Conservation (phyloP, 92 coral and sea anemone species). For the Parazoanthus swiftii region DNA sequence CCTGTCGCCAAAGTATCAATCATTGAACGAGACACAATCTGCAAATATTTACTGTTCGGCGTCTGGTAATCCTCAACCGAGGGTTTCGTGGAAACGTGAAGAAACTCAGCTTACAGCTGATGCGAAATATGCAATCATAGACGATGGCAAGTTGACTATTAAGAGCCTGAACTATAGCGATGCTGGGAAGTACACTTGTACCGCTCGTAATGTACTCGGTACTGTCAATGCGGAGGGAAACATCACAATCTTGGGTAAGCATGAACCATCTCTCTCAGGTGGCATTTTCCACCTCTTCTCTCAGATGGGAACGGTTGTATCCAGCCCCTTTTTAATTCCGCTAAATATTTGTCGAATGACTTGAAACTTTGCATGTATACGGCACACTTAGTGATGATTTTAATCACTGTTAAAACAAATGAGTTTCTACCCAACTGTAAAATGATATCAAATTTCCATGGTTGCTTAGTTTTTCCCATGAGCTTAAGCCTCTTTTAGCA, state of each 20-base stretch:
- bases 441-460: too few relatives aligned
- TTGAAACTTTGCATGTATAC: too few relatives aligned
- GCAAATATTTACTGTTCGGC: slow-evolving; percentile 36
- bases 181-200: slow-evolving; percentile 38
- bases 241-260: slow-evolving; percentile 24
- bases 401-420: too few relatives aligned
- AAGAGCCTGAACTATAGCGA: slow-evolving; percentile 28
- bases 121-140: neutral
- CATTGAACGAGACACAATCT: slow-evolving; percentile 14
- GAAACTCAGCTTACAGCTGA: neutral
- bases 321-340: too few relatives aligned
- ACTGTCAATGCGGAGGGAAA: neutral
- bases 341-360: too few relatives aligned
- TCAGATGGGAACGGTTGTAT: too few relatives aligned
- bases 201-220: slow-evolving; percentile 37
- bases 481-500: too few relatives aligned
- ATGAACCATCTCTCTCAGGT: too few relatives aligned
- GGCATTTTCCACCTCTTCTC: too few relatives aligned
- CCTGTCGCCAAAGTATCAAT: slow-evolving; percentile 9
- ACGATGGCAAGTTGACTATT: slow-evolving; percentile 19
- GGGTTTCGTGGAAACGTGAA: slow-evolving; percentile 27
- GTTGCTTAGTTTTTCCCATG: too few relatives aligned
- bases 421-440: too few relatives aligned
- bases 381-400: too few relatives aligned
- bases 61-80: slow-evolving; percentile 47